phyloP scores from a whole-genome alignment of 2,113 vertebrate species.

The Isurus oxyrinchus region DNA sequence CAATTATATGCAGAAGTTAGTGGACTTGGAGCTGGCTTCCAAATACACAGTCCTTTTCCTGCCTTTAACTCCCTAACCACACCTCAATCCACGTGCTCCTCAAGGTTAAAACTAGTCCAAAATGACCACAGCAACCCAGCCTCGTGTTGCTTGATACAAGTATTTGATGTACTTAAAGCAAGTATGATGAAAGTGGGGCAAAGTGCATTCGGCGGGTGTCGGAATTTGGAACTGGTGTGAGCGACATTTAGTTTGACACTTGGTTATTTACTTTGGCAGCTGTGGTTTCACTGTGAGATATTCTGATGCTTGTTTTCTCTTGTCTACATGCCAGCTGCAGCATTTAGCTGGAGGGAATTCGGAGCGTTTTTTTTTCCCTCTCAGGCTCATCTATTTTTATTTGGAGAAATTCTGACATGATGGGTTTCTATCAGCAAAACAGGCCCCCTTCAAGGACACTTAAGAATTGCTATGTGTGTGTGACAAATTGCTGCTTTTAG shows the following conservation, averaged over 20 bases:
- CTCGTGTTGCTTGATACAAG: background rate
- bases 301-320: background rate
- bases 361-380: background rate
- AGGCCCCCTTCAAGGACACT: background rate
- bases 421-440: background rate
- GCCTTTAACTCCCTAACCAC: background rate
- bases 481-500: constrained; percentile 13
- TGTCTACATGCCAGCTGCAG: background rate
- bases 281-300: background rate
- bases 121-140: background rate
- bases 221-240: background rate
- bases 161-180: background rate
- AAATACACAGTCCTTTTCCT: background rate
- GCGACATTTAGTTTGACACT: background rate
- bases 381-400: constrained; percentile 16
- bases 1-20: background rate
- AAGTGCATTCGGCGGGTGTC: background rate
- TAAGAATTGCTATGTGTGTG: background rate
- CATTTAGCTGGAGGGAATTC: background rate
- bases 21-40: background rate
- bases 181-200: background rate
- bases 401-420: constrained; percentile 15
- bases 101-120: background rate
- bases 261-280: background rate
- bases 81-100: background rate